These are phyloP conservation scores for Gymnocephalus cernua DNA, from an alignment of 2,113 vertebrate genomes.

Conservation along the genomic window DNA sequence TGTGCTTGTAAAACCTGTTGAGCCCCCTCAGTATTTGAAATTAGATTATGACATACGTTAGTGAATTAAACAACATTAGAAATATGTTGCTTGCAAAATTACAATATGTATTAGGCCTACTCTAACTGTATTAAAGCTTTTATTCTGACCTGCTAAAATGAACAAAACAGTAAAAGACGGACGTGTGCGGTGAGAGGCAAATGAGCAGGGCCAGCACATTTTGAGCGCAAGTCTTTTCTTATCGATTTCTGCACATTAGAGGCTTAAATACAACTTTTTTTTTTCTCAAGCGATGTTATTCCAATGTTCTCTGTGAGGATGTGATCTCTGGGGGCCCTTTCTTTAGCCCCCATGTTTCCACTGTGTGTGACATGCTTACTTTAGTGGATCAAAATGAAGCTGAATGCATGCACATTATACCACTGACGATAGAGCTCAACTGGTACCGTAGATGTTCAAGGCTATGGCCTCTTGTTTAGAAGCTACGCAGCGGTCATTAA, in stretches of 20 bases:
- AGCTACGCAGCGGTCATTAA: slow-evolving; percentile 3
- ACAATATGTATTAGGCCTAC: no score
- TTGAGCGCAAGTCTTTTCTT: not conserved
- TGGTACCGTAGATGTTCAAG: not conserved
- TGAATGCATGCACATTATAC: not conserved
- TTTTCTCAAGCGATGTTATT: not conserved
- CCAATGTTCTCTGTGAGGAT: not conserved
- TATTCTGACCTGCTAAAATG: not conserved
- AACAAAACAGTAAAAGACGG: not conserved
- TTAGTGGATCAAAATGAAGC: slow-evolving; percentile 5
- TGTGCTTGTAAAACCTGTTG: slow-evolving; percentile 20
- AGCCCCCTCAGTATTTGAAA: not conserved
- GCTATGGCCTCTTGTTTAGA: not conserved
- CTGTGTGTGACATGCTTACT: not conserved
- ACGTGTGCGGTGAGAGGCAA: no score
- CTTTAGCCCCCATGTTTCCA: not conserved
- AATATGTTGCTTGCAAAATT: not conserved
- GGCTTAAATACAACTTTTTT: no score
- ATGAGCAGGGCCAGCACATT: not conserved
- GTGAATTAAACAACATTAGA: not conserved
- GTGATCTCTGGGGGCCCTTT: not conserved
- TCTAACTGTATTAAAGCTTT: not conserved
- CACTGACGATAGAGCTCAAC: not conserved
- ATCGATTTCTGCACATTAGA: not conserved
- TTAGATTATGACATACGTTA: not conserved